A percentile compares a stretch with the other conserved stretches of the same genome.
Evolutionary conservation across 2,888 invertebrate species (phyloP).

Genomic region (Tillus elongatus): DNA sequence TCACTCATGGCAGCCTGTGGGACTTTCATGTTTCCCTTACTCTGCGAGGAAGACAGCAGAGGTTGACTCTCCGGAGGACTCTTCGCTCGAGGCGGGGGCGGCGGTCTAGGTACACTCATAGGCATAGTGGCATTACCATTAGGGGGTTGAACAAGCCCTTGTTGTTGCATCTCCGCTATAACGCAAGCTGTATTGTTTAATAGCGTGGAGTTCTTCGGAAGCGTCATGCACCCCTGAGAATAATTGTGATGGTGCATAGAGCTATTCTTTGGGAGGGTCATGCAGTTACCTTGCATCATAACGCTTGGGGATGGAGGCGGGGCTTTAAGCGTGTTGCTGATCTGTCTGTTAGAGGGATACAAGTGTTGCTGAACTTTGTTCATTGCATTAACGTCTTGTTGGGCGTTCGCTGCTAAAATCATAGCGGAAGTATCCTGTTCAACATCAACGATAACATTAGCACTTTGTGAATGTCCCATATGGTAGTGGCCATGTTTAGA

Average conservation of each 20-base stretch:
- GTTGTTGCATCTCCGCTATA: constrained; percentile 50
- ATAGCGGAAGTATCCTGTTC: constrained; percentile 60
- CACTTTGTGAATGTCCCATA: constrained; percentile 65
- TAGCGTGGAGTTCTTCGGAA: constrained; percentile 51
- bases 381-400: constrained; percentile 44
- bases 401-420: constrained; percentile 48
- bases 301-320: constrained; percentile 53
- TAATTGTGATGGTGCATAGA: constrained; percentile 41
- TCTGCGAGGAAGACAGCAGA: constrained; percentile 41
- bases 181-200: constrained; percentile 45
- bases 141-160: constrained; percentile 50
- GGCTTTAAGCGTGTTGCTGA: constrained; percentile 50
- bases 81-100: constrained; percentile 48
- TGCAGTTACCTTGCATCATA: constrained; percentile 41
- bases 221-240: constrained; percentile 43
- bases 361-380: constrained; percentile 50
- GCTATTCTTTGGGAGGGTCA: constrained; percentile 46
- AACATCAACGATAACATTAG: constrained; percentile 75
- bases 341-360: constrained; percentile 42
- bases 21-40: constrained; percentile 51
- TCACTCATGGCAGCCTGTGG: constrained; percentile 80
- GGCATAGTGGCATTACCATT: constrained; percentile 52
- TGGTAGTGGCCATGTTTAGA: constrained; percentile 74
- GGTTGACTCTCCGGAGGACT: constrained; percentile 52
- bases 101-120: constrained; percentile 48